Base-by-base conservation (phyloP, 2,888 invertebrate genomes). In the Drosophila merina region DNA sequence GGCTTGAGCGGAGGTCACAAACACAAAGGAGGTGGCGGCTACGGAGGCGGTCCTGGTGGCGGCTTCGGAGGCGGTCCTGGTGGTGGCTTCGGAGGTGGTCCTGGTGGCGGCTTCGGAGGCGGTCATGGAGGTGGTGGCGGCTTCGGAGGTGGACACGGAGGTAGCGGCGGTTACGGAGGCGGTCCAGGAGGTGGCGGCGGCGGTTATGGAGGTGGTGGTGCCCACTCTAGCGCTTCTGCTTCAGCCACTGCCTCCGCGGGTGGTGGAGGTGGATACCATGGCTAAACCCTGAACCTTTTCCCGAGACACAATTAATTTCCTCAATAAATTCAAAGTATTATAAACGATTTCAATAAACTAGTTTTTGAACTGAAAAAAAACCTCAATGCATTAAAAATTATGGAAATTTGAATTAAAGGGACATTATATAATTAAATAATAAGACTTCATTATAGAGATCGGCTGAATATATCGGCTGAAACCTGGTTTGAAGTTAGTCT, bases 231-330 rank as follows among this genome's bases (percentile, higher is more conserved):
- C n/a, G 77, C 79, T 9, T 70, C 67, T 45, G 52, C 73, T n/a
- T 49, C 63, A 30, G 71, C 85, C 6, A 74, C 77, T 28, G 74
- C 80, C 6, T 42, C 73, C 2, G 67, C 80, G 36, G 70, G 38
- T 49, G 72, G 20, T 48, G 75, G 72, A 54, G 74, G 70, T 33
- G 64, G 55, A 20, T 74, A 74, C 28, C 62, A 63, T 28, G 42
- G 57, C 31, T 72, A 72, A 45, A 10, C n/a, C 9, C 26, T 64
- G 72, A 40, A 10, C n/a, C 9, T 9, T 9, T 5, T 6, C 14
- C 4, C 1, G 31, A 28, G 9, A 26, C 30, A 12, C 30, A 40
- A 58, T 6, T 14, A 45, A 38, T 5, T 42, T 10, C 48, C 30
- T 28, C 10, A 49, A 31, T 49, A 9, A 20, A 25, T 55, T 30